Base-by-base conservation (phyloP, 64 coral and sea anemone species). In the Actinia equina region DNA sequence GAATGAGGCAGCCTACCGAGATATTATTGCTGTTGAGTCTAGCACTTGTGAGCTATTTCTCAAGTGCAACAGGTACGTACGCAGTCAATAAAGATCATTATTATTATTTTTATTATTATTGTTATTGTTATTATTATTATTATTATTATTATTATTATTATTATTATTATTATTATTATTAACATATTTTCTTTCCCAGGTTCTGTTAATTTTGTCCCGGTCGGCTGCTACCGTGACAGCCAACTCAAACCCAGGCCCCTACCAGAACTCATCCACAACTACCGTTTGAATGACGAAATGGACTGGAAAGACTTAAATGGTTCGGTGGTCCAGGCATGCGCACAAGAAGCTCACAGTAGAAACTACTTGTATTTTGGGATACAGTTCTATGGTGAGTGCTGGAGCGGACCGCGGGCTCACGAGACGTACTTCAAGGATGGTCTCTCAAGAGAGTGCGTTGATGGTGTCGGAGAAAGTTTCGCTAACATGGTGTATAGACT, bases 331-430 rank as follows among this genome's bases (percentile, higher is more conserved):
- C 26, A 88, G 52, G 23, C 59, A 88, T 88, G 87, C 18, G 87
- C 87, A 46, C 15, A 18, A 43, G 41, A 51, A 65, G 59, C 79
- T 54, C 59, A 45, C 12, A 52, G 13, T 2, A 81, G 19, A 6
- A 69, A 25, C 43, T 83, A 82, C 59, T 12, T 46, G 45, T 82
- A 89, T 59, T 89, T 89, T 69, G 87, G 87, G 45, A 11, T 89
- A 51, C 87, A 89, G 79, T 89, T 89, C 43, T 89, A 89, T 89
- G 87, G 87, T 5, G 87, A 89, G 79, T 89, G 87, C 81, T 89
- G 79, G 87, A 89, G 87, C 46, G 87, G 87, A 23, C 20, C 23
- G 4, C 59, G 49, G 59, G 87, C 78, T 20, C 37, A 89, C 14
- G 19, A 17, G 23, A 89, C 78, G 58, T 89, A 82, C 37, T 62